Conservation (phyloP, 2,888 invertebrate species). For the Aspidiotus rigidus region DNA sequence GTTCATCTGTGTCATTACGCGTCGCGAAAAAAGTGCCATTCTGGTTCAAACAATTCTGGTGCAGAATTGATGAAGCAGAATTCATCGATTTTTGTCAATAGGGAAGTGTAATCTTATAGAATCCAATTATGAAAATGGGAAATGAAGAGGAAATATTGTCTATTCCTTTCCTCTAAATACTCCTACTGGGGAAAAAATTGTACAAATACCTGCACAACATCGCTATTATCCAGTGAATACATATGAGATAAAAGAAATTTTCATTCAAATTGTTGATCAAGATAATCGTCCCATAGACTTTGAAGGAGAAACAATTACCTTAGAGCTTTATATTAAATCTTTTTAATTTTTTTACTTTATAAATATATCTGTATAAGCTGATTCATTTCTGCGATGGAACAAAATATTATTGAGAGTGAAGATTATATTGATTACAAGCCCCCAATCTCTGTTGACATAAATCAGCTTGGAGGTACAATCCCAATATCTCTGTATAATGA, state of each 20-base stretch:
- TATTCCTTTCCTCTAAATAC: slow-evolving; percentile 9
- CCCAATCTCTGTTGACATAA: background rate
- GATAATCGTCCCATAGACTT: slow-evolving; percentile 20
- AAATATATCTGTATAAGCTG: too few relatives aligned
- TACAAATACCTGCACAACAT: slow-evolving; percentile 22
- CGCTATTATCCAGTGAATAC: slow-evolving; percentile 19
- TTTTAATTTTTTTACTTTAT: slow-evolving; percentile 10
- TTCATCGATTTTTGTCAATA: too few relatives aligned
- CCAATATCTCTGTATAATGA: slow-evolving; percentile 14
- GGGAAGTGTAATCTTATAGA: slow-evolving; percentile 22
- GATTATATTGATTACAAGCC: slow-evolving; percentile 9
- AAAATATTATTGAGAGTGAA: slow-evolving; percentile 21
- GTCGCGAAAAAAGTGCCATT: too few relatives aligned
- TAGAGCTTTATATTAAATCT: slow-evolving; percentile 8
- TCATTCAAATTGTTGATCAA: slow-evolving; percentile 18
- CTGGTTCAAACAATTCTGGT: too few relatives aligned
- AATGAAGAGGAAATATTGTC: background rate
- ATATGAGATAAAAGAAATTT: slow-evolving; percentile 12
- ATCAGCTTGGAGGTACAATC: slow-evolving; percentile 9
- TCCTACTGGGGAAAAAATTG: background rate
- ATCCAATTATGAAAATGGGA: slow-evolving; percentile 6
- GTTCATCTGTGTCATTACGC: too few relatives aligned
- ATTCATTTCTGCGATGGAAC: too few relatives aligned
- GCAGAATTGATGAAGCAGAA: too few relatives aligned
- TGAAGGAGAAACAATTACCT: slow-evolving; percentile 21